These are phyloP conservation scores for Cheilosia urbana DNA, from an alignment of 2,888 invertebrate genomes.

Conservation along the genomic window DNA sequence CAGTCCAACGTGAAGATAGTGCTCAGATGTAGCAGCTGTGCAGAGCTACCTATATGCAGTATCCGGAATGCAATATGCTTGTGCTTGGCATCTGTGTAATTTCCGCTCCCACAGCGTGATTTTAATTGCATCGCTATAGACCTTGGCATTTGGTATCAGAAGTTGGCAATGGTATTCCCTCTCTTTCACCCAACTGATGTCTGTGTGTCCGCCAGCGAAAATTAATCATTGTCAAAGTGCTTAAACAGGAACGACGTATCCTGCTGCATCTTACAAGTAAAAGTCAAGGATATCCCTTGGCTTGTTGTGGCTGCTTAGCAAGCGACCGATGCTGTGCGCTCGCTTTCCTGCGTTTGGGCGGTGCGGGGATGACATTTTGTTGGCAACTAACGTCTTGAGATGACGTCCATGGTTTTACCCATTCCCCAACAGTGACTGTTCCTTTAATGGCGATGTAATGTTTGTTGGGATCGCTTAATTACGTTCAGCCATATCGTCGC, in stretches of 20 bases:
- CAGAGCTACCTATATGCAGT: conserved; percentile 43
- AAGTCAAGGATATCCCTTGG: conserved; percentile 65
- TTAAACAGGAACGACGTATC: conserved; percentile 76
- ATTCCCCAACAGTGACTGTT: neutral
- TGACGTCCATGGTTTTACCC: conserved; percentile 44
- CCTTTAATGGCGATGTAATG: conserved; percentile 71
- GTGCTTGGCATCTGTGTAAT: conserved; percentile 65
- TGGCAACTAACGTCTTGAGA: conserved; percentile 65
- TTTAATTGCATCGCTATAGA: conserved; percentile 70
- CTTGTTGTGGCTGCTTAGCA: conserved; percentile 46
- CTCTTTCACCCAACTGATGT: neutral
- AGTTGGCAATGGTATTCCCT: conserved; percentile 31
- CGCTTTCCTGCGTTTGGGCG: neutral
- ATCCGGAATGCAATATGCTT: conserved; percentile 63
- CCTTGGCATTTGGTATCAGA: conserved; percentile 62
- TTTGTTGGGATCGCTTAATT: conserved; percentile 68
- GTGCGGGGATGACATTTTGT: conserved; percentile 41
- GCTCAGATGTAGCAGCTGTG: conserved; percentile 41
- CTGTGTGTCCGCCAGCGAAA: conserved; percentile 64
- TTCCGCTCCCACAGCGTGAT: conserved; percentile 67
- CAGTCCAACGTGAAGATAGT: conserved; percentile 21
- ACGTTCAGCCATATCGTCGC: conserved; percentile 41
- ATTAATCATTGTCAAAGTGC: conserved; percentile 79
- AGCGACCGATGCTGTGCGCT: neutral
- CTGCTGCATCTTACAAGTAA: conserved; percentile 65